Evolutionary conservation across 2,888 invertebrate species (phyloP), one percentile per base, ranked within the genome.

Genomic region (Acleris holmiana): DNA sequence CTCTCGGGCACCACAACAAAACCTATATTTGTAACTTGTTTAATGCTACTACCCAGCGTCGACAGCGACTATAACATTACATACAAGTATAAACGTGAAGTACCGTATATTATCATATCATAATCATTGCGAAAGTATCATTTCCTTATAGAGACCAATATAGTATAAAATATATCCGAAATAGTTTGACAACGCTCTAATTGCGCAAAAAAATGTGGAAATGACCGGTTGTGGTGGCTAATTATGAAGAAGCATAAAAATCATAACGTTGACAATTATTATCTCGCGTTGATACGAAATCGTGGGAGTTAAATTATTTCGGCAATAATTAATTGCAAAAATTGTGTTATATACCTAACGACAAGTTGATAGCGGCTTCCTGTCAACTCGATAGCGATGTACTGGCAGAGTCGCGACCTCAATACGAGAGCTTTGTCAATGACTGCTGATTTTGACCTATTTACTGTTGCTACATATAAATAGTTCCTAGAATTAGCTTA

Each of bases 381-480:
- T 89, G 90, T 78, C 76, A 74, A 71, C 73, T 72, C 74, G 91
- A 91, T 91, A 91, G 89, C 77, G 78, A 77, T 80, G 79, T 77
- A 79, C 73, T 84, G 87, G 82, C 81, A 83, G 81, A 84, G 82
- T 77, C 82, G 82, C 86, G 89, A 83, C 91, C 91, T 84, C 89
- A 77, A 87, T 88, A 75, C 79, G 76, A 84, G 80, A 88, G 88
- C 88, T 90, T 88, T 86, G 89, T 89, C 82, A 86, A 85, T 89
- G 85, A 85, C 83, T 74, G 84, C 81, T 89, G 91, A 88, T 92
- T 92, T 91, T 92, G 91, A 91, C 91, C 92, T 77, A 90, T 79
- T 87, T 65, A 35, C 29, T 50, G 56, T 50, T 47, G 23, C 46
- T 57, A 40, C 17, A 21, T 57, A 18, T 23, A 23, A n/a, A 23